Percentiles rank a stretch among this genome's conserved stretches.
Evolutionary conservation across 2,797 vertebrate species (phyloP).

Genomic region (Cyprinella venusta): DNA sequence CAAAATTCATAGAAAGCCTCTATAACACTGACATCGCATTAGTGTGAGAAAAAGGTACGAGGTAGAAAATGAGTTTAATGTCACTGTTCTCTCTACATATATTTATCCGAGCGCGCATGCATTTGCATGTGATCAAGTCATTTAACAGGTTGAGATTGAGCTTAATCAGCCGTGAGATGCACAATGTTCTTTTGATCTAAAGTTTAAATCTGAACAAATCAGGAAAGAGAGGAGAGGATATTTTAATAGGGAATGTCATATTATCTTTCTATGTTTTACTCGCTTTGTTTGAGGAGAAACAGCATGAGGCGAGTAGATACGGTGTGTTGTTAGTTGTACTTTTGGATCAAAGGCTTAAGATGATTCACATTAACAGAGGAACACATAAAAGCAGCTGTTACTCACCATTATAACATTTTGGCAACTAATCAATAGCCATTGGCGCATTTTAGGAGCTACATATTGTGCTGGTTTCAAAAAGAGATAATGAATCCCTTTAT

Average conservation of each 20-base stretch:
- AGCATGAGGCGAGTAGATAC: slow-evolving; percentile 15
- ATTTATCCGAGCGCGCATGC: slow-evolving; percentile 25
- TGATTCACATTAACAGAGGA: slow-evolving; percentile 55
- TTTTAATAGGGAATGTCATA: slow-evolving; percentile 42
- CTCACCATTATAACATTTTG: slow-evolving; percentile 57
- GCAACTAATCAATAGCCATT: slow-evolving; percentile 60
- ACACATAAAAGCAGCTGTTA: slow-evolving; percentile 48
- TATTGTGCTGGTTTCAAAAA: slow-evolving; percentile 52
- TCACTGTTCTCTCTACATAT: slow-evolving; percentile 43
- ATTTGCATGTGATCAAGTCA: slow-evolving; percentile 53
- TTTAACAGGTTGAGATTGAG: slow-evolving; percentile 60
- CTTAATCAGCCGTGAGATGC: slow-evolving; percentile 62
- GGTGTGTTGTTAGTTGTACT: slow-evolving; percentile 47
- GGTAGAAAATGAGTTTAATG: slow-evolving; percentile 58
- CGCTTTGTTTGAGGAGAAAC: slow-evolving; percentile 29
- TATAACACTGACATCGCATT: slow-evolving; percentile 56
- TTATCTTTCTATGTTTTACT: slow-evolving; percentile 31
- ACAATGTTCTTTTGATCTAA: slow-evolving; percentile 59
- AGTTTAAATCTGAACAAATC: slow-evolving; percentile 61
- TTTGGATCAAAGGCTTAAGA: slow-evolving; percentile 55
- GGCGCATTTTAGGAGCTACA: slow-evolving; percentile 54
- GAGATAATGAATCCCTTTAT: slow-evolving; percentile 58
- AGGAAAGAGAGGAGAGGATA: slow-evolving; percentile 35
- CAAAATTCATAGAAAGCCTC: too few relatives aligned
- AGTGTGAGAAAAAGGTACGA: slow-evolving; percentile 49